Conservation (phyloP, 2,888 invertebrate genomes). For the Andrena dorsata region DNA sequence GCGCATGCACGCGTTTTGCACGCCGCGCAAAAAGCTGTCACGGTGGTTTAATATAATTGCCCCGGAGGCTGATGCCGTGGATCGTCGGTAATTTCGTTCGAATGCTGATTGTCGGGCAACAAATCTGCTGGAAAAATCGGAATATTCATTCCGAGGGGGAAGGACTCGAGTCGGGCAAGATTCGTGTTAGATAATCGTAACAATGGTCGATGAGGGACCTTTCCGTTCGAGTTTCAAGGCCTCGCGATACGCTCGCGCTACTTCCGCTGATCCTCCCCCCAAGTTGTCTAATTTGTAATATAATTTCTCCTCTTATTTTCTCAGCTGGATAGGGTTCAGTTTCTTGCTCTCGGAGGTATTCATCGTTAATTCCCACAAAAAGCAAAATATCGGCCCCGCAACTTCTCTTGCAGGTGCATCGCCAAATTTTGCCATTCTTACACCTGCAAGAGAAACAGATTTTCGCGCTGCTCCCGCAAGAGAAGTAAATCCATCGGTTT, state of each 20-base stretch:
- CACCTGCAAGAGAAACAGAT: too few relatives aligned
- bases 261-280: not conserved
- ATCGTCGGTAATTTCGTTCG: constrained; percentile 49
- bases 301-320: too few relatives aligned
- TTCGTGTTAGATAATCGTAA: constrained; percentile 8
- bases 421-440: too few relatives aligned
- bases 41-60: constrained; percentile 64
- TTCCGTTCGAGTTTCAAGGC: not conserved
- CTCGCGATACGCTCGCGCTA: not conserved
- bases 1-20: constrained; percentile 28
- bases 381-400: too few relatives aligned
- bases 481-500: too few relatives aligned
- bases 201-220: constrained; percentile 3
- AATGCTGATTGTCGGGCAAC: constrained; percentile 37
- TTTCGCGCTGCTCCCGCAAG: too few relatives aligned
- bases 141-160: constrained; percentile 8
- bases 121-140: constrained; percentile 25
- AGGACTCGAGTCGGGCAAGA: not conserved
- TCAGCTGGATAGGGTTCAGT: too few relatives aligned
- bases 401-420: too few relatives aligned
- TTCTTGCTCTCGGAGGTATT: too few relatives aligned
- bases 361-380: too few relatives aligned
- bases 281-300: not conserved
- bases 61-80: constrained; percentile 18
- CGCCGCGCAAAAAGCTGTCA: constrained; percentile 44